Conservation (phyloP, 2,888 invertebrate genomes). For the Meganola albula region DNA sequence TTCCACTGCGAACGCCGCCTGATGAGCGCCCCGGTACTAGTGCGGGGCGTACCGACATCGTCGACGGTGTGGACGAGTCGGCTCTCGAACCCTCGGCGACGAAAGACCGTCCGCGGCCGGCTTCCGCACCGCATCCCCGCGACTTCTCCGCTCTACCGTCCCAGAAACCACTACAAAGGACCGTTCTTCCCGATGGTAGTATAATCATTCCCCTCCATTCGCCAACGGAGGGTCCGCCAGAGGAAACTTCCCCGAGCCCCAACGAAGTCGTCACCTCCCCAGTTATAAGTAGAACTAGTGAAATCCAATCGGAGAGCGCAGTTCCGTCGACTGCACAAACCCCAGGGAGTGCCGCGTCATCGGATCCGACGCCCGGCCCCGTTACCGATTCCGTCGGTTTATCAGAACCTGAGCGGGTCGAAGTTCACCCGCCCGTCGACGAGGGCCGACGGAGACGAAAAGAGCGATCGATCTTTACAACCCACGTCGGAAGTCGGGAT, state of each 20-base stretch:
- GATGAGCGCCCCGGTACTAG: conserved; percentile 72
- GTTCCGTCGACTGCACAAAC: not conserved
- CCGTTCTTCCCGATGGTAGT: conserved; percentile 75
- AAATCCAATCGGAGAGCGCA: conserved; percentile 3
- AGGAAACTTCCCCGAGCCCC: conserved; percentile 10
- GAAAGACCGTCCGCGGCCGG: conserved; percentile 28
- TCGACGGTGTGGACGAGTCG: too few species aligned
- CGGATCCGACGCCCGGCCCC: not conserved
- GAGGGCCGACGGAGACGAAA: conserved; percentile 36
- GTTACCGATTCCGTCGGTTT: not conserved
- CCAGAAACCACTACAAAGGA: conserved; percentile 47
- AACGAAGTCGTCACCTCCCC: not conserved
- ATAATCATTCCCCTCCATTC: conserved; percentile 76
- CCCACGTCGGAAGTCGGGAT: conserved; percentile 82
- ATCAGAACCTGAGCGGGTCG: not conserved
- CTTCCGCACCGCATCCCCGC: conserved; percentile 32
- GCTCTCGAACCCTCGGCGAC: conserved; percentile 19
- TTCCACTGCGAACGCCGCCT: conserved; percentile 86
- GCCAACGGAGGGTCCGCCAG: conserved; percentile 53
- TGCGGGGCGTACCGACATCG: conserved; percentile 22
- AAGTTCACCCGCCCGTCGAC: conserved; percentile 12
- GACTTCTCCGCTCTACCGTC: conserved; percentile 12
- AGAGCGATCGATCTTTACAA: conserved; percentile 80
- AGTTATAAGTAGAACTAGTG: conserved; percentile 1
- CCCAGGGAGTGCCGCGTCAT: not conserved